These are phyloP conservation scores for Aphrophora alni DNA, from an alignment of 2,888 invertebrate species.

Conservation along the genomic window DNA sequence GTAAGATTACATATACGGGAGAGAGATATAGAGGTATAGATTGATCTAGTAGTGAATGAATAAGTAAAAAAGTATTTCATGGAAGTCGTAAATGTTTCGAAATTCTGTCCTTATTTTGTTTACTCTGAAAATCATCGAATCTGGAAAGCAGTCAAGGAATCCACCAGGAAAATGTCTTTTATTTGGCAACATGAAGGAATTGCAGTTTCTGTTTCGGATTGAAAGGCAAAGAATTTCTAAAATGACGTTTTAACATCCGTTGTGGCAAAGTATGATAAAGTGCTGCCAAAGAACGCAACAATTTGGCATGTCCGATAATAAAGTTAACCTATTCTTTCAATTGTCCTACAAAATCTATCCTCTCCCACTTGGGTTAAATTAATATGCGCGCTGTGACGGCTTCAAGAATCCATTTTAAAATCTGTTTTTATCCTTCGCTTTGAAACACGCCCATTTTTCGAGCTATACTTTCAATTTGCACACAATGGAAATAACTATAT, in stretches of 20 bases:
- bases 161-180: not conserved
- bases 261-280: not conserved
- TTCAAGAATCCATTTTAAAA: not conserved
- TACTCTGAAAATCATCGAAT: not conserved
- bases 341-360: conserved; percentile 6
- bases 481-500: conserved; percentile 25
- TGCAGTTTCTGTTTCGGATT: not conserved
- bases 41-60: no score
- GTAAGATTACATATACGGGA: no score
- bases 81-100: no score
- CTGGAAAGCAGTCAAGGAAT: conserved; percentile 2
- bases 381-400: not conserved
- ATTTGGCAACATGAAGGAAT: not conserved
- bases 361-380: not conserved
- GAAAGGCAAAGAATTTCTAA: not conserved
- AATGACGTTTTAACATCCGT: no score
- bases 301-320: not conserved
- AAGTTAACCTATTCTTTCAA: not conserved
- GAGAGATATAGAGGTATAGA: no score
- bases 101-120: not conserved
- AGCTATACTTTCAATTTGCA: conserved; percentile 33
- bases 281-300: not conserved
- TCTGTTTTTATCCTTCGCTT: not conserved
- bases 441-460: conserved; percentile 30
- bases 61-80: no score